Evolutionary conservation across 1,140 invertebrate species (phyloP), one percentile per base, ranked within the genome.

Genomic region (Drosophila prosaltans): DNA sequence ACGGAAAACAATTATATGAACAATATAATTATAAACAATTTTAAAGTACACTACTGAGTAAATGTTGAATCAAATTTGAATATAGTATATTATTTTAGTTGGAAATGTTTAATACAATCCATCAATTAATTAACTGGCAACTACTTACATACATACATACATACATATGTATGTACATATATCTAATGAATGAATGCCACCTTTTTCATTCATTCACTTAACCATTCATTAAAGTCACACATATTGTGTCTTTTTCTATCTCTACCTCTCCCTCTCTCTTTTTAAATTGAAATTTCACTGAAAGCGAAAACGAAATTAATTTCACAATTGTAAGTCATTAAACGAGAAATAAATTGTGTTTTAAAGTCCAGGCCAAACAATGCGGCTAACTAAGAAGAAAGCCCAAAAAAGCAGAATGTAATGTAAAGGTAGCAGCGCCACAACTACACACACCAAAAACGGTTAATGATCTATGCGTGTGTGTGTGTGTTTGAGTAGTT

Each of bases 301-400:
- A 86, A 86, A 86, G 86, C 62, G 81, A 85, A 85, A 85, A 85
- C 79, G 79, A 82, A 86, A 86, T 86, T 86, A 83, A 80, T 86
- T 86, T 88, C 76, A 82, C 83, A 88, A 88, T 88, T 86, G 84
- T 72, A 81, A 51, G 83, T 80, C 86, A 82, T 86, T 86, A 86
- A 86, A 86, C 83, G 83, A 72, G 66, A 86, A 88, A 80, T 86
- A 82, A 81, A 86, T 80, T 78, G 57, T 76, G 65, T 72, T 78
- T 79, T 86, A 79, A 86, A 72, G 72, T 76, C 66, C 82, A 85
- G 58, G 58, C 67, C 66, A 7, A 40, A 26, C 39, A 28, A 32
- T 11, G 58, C 21, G 0, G 2, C n/a, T 41, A 36, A 7, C 41
- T 28, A 11, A 16, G 21, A 78, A 69, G 70, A 78, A 78, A 75